A percentile compares a stretch with the other conserved stretches of the same genome.
phyloP scores from a whole-genome alignment of 1,140 invertebrate species.

The Macrocentrus cingulum region DNA sequence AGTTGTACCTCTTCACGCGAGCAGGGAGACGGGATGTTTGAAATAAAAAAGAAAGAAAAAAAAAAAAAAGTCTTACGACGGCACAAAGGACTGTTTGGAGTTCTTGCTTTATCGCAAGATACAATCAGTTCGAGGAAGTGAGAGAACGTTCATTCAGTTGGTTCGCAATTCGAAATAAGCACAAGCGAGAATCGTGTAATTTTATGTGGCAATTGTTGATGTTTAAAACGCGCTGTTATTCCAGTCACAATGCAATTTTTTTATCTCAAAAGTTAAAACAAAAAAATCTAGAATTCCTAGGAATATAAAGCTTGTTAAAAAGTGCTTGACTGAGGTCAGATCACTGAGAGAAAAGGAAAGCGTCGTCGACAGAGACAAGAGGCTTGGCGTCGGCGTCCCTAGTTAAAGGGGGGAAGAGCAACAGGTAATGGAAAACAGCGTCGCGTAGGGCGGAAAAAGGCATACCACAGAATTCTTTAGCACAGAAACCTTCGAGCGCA shows the following conservation, averaged over 20 bases:
- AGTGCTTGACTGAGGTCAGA: no score
- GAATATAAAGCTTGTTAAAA: no score
- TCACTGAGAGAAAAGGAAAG: neutral
- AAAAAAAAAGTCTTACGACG: neutral
- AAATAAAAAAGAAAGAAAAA: neutral
- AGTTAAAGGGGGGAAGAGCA: constrained; percentile 15
- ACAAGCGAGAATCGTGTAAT: neutral
- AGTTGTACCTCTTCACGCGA: neutral
- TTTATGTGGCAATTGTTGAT: neutral
- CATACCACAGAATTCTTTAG: no score
- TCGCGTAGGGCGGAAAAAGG: constrained; percentile 26
- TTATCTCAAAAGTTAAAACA: no score
- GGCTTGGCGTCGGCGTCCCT: constrained; percentile 22
- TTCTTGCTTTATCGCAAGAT: constrained; percentile 27
- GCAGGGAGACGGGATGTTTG: neutral
- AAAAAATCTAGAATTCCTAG: no score
- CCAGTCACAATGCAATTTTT: no score
- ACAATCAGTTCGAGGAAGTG: constrained; percentile 31
- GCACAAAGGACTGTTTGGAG: constrained; percentile 26
- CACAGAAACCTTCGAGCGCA: constrained; percentile 1
- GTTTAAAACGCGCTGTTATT: no score
- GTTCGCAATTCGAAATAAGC: constrained; percentile 23
- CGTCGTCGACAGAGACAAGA: constrained; percentile 14
- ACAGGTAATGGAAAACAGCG: constrained; percentile 27
- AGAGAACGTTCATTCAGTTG: constrained; percentile 18